Evolutionary conservation across 2,888 invertebrate species (phyloP).

Genomic region (Lasioglossum oenotherae): DNA sequence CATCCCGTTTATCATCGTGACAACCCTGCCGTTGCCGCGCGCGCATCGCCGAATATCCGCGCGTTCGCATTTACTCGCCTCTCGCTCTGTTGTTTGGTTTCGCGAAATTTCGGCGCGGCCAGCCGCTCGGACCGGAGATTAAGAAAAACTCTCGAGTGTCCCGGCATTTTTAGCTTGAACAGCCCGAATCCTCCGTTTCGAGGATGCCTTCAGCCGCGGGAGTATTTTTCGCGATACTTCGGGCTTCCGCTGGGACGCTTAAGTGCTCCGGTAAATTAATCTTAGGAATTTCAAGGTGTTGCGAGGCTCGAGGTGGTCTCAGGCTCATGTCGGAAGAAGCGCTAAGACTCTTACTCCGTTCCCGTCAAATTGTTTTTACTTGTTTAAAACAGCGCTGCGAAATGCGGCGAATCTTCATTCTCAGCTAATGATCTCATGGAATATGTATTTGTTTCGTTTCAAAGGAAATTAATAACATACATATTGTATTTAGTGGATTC

Average conservation of each 20-base stretch:
- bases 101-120: slow-evolving; percentile 13
- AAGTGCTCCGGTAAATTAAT: neutral
- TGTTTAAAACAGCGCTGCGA: neutral
- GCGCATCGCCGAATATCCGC: neutral
- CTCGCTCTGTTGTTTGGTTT: neutral
- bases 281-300: neutral
- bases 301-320: neutral
- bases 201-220: neutral
- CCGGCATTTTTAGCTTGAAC: neutral
- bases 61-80: neutral
- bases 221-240: neutral
- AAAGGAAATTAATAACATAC: too few relatives aligned
- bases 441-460: too few relatives aligned
- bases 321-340: neutral
- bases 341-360: neutral
- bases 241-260: neutral
- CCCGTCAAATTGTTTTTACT: neutral
- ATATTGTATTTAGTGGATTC: too few relatives aligned
- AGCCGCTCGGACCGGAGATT: neutral
- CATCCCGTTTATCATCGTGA: slow-evolving; percentile 35
- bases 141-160: neutral
- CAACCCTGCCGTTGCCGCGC: slow-evolving; percentile 10
- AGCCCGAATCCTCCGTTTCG: neutral
- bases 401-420: neutral
- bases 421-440: too few relatives aligned